A percentile compares a stretch with the other conserved stretches of the same genome.
These are phyloP conservation scores for Eospalax fontanierii DNA, from an alignment of 2,797 vertebrate genomes.

Conservation along the genomic window DNA sequence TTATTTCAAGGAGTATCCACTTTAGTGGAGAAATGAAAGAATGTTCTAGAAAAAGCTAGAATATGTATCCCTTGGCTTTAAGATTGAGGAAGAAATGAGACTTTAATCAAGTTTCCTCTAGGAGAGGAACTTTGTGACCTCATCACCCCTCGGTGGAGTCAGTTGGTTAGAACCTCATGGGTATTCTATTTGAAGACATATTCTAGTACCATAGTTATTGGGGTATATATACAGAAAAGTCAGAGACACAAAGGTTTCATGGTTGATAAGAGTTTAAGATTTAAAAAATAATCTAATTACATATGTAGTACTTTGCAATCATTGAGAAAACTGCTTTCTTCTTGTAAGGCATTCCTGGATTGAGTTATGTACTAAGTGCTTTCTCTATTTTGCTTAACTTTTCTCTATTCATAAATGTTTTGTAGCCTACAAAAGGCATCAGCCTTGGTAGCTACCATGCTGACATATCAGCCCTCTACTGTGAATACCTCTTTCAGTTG, in stretches of 20 bases:
- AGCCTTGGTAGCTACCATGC: not conserved
- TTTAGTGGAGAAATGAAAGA: slow-evolving; percentile 16
- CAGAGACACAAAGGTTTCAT: not conserved
- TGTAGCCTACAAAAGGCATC: slow-evolving; percentile 1
- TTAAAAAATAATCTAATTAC: not conserved
- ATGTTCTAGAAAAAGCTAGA: slow-evolving; percentile 16
- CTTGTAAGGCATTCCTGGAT: slow-evolving; percentile 4
- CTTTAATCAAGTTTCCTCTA: slow-evolving; percentile 6
- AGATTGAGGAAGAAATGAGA: slow-evolving; percentile 58
- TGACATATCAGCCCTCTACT: slow-evolving; percentile 7
- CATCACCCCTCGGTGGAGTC: not conserved
- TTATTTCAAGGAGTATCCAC: not conserved
- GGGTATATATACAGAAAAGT: not conserved
- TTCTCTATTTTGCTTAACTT: slow-evolving; percentile 20
- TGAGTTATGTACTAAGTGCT: slow-evolving; percentile 40
- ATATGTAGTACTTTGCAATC: not conserved
- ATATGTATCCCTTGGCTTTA: slow-evolving; percentile 48
- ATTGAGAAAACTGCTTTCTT: slow-evolving; percentile 36
- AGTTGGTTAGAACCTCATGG: slow-evolving; percentile 65
- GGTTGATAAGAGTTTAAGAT: not conserved
- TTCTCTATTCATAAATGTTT: slow-evolving; percentile 13
- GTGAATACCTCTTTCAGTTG: slow-evolving; percentile 73
- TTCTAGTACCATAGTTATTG: slow-evolving; percentile 69
- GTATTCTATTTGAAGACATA: slow-evolving; percentile 67
- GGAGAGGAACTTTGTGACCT: slow-evolving; percentile 52